phyloP scores from a whole-genome alignment of 2,113 vertebrate species.

The Brachirus orientalis region DNA sequence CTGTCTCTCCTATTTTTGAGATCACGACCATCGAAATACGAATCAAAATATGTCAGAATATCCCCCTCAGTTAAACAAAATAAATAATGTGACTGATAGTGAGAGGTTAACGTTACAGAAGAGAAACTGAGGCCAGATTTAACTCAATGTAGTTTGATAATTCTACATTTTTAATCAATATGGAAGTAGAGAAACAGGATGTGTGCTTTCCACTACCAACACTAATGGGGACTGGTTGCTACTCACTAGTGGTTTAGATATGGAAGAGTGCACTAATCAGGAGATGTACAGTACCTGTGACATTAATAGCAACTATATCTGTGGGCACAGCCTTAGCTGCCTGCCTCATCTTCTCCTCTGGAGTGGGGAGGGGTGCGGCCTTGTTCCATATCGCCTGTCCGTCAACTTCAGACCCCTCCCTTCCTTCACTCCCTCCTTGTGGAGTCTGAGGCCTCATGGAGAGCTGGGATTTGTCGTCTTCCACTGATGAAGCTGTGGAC shows the following conservation, averaged over 20 bases:
- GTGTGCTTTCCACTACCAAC: not conserved
- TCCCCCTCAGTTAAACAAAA: slow-evolving; percentile 24
- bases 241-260: slow-evolving; percentile 6
- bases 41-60: slow-evolving; percentile 21
- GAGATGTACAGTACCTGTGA: slow-evolving; percentile 86
- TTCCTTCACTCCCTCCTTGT: slow-evolving; percentile 58
- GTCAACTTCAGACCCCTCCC: slow-evolving; percentile 84
- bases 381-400: slow-evolving; percentile 87
- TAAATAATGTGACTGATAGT: not conserved
- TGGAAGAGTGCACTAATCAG: not conserved
- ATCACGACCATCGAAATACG: not conserved
- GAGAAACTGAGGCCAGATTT: slow-evolving; percentile 8
- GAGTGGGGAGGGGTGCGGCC: slow-evolving; percentile 88
- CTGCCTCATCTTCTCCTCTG: slow-evolving; percentile 96
- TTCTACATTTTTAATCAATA: not conserved
- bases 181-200: slow-evolving; percentile 11
- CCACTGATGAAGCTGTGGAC: slow-evolving; percentile 85
- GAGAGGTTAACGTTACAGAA: slow-evolving; percentile 12
- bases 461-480: slow-evolving; percentile 87
- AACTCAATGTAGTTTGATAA: slow-evolving; percentile 12
- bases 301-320: slow-evolving; percentile 94
- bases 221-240: slow-evolving; percentile 2
- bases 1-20: not conserved
- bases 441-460: slow-evolving; percentile 86
- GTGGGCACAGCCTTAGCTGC: slow-evolving; percentile 91